Evolutionary conservation across 2,797 vertebrate genomes (phyloP).

Genomic region (Chaetodon trifasciatus): DNA sequence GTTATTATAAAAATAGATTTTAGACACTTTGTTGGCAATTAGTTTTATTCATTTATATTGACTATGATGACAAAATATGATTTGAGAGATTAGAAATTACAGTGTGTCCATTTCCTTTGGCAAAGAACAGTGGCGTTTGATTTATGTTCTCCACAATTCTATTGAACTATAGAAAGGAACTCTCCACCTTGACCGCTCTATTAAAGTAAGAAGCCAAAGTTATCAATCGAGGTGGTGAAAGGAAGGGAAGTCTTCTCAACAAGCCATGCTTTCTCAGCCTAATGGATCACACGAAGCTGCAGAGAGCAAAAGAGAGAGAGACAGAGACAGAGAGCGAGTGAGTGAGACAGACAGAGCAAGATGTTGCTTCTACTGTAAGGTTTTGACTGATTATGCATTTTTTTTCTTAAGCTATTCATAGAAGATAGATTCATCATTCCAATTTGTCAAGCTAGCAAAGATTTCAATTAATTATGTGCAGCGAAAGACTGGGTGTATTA

Average conservation of each 20-base stretch:
- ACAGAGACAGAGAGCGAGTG: constrained; percentile 75
- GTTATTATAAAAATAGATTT: background rate
- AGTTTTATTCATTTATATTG: constrained; percentile 14
- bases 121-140: constrained; percentile 69
- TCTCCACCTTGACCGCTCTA: constrained; percentile 91
- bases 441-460: constrained; percentile 99
- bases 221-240: constrained; percentile 89
- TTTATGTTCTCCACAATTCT: constrained; percentile 80
- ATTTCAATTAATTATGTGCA: constrained; percentile 99
- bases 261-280: constrained; percentile 89
- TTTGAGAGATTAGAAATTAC: constrained; percentile 66
- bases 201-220: constrained; percentile 93
- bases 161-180: constrained; percentile 85
- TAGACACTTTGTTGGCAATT: background rate
- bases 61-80: constrained; percentile 53
- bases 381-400: constrained; percentile 99
- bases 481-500: constrained; percentile 90
- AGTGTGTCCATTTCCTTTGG: constrained; percentile 52
- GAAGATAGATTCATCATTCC: constrained; percentile 99
- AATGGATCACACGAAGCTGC: constrained; percentile 92
- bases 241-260: constrained; percentile 78
- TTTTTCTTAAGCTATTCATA: constrained; percentile 94
- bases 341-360: constrained; percentile 84
- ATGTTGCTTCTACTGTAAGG: constrained; percentile 92
- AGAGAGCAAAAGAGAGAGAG: constrained; percentile 84